Conservation (phyloP, 1,140 invertebrate genomes). For the Asbolus verrucosus region DNA sequence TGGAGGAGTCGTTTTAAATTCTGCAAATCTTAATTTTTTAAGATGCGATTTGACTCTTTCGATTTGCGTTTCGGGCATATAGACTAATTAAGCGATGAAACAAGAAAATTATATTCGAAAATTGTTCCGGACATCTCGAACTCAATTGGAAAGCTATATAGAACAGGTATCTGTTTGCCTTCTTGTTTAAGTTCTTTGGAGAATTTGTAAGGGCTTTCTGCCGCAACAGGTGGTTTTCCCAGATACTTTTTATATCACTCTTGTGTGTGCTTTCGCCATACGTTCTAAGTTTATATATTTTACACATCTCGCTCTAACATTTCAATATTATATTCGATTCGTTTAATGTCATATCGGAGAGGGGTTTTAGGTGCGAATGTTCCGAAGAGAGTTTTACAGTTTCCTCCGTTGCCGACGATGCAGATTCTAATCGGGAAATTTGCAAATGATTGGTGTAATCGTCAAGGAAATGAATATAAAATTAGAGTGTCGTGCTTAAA, state of each 20-base stretch:
- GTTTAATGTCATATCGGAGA: background rate
- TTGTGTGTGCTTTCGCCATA: slow-evolving; percentile 26
- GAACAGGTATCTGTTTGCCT: slow-evolving; percentile 1
- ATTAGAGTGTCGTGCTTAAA: background rate
- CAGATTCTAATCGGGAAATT: background rate
- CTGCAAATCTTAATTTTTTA: too few species aligned
- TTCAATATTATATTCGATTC: slow-evolving; percentile 6
- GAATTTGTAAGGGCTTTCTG: slow-evolving; percentile 9
- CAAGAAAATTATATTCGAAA: too few species aligned
- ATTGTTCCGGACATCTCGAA: too few species aligned
- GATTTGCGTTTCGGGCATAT: too few species aligned
- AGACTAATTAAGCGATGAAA: too few species aligned
- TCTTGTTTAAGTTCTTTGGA: slow-evolving; percentile 16
- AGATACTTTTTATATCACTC: slow-evolving; percentile 14
- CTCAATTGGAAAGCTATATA: background rate
- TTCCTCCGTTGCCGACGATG: too few species aligned
- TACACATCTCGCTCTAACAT: slow-evolving; percentile 2
- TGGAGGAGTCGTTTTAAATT: too few species aligned
- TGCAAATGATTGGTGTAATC: background rate
- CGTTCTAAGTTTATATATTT: slow-evolving; percentile 9
- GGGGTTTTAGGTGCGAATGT: too few species aligned
- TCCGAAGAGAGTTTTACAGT: too few species aligned
- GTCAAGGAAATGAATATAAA: background rate
- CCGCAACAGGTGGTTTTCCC: slow-evolving; percentile 26
- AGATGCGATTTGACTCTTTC: too few species aligned